Percentiles rank a stretch among this genome's conserved stretches.
Evolutionary conservation across 2,888 invertebrate genomes (phyloP).

Genomic region (Schrankia costaestrigalis): DNA sequence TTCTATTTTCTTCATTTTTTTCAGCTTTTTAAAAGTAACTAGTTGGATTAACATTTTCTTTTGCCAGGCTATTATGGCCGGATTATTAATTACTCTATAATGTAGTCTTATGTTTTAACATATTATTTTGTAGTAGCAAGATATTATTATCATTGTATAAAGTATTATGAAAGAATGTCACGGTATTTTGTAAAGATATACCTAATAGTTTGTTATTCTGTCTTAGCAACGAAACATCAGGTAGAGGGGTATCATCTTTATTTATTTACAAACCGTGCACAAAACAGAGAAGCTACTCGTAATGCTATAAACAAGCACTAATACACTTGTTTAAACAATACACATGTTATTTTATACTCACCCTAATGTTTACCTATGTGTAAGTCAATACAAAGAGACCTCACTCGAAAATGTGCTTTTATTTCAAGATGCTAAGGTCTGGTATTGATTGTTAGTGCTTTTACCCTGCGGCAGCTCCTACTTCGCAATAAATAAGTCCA

Average conservation of each 20-base stretch:
- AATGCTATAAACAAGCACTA: slow-evolving; percentile 13
- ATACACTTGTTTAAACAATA: slow-evolving; percentile 22
- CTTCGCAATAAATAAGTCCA: slow-evolving; percentile 33
- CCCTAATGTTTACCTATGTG: slow-evolving; percentile 14
- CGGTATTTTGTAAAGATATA: no score
- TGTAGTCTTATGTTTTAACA: no score
- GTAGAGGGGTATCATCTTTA: not conserved
- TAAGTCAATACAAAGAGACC: slow-evolving; percentile 8
- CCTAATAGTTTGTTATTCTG: no score
- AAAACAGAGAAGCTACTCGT: slow-evolving; percentile 7
- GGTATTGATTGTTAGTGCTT: not conserved
- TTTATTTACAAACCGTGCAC: slow-evolving; percentile 3
- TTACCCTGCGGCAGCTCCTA: slow-evolving; percentile 8
- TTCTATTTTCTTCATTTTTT: no score
- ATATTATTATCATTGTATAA: no score
- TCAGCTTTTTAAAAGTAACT: no score
- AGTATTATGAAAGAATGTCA: no score
- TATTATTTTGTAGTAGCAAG: no score
- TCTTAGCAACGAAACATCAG: no score
- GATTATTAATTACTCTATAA: no score
- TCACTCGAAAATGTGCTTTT: slow-evolving; percentile 3
- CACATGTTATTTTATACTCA: slow-evolving; percentile 21
- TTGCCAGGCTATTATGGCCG: no score
- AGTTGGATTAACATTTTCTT: no score
- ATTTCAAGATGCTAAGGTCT: slow-evolving; percentile 2